These are phyloP conservation scores for Boleophthalmus pectinirostris DNA, from an alignment of 2,113 vertebrate genomes.

Conservation along the genomic window DNA sequence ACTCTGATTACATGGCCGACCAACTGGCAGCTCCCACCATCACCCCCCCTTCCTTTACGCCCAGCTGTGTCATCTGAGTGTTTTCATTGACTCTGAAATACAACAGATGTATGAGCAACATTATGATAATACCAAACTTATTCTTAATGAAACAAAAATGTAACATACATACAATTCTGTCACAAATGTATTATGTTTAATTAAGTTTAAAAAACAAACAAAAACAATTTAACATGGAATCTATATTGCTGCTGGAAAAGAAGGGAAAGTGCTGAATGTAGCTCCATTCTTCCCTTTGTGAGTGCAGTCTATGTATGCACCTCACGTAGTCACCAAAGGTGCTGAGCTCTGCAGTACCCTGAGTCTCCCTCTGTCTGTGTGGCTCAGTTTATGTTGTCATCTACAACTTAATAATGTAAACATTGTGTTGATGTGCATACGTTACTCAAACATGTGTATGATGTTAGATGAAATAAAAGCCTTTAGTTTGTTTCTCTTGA, in stretches of 20 bases:
- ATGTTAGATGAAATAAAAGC: neutral
- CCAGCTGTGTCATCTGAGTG: constrained; percentile 50
- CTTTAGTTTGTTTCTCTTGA: neutral
- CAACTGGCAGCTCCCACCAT: constrained; percentile 44
- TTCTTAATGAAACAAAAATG: too few relatives aligned
- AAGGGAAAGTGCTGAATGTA: constrained; percentile 44
- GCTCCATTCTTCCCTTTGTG: constrained; percentile 51
- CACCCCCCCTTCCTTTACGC: neutral
- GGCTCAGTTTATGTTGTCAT: neutral
- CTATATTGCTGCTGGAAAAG: neutral
- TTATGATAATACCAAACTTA: neutral
- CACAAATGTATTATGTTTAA: neutral
- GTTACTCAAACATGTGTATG: too few relatives aligned
- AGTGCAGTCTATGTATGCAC: constrained; percentile 28
- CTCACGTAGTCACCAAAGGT: constrained; percentile 50
- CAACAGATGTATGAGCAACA: constrained; percentile 49
- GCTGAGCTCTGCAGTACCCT: constrained; percentile 56
- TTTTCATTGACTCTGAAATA: constrained; percentile 33
- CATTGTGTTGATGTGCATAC: neutral
- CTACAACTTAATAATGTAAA: neutral
- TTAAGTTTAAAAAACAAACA: too few relatives aligned
- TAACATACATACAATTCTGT: neutral
- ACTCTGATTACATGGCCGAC: constrained; percentile 48
- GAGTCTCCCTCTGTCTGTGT: constrained; percentile 2
- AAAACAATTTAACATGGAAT: neutral